Base-by-base conservation (phyloP, 2,113 vertebrate species). In the Tyto alba region DNA sequence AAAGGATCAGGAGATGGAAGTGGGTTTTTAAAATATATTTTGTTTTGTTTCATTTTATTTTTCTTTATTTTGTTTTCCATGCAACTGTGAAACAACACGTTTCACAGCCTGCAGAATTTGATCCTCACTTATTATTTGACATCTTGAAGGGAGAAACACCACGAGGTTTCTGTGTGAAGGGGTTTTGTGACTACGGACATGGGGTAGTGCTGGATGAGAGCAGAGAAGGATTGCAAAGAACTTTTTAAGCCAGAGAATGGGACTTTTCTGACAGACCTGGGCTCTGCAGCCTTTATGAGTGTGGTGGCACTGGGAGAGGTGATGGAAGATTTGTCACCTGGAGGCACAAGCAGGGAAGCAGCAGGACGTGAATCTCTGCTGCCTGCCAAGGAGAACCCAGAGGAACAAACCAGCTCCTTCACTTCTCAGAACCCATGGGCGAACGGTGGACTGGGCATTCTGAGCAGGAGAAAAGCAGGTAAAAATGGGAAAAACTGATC, bases 401-500 rank as follows among this genome's bases (percentile, higher is more conserved):
- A 57, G 60, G 29, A 36, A n/a, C 0, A 1, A 88, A 78, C 20
- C 16, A 40, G 36, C 22, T 82, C 50, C 55, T 63, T 68, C 45
- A 4, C 26, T 32, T 75, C 16, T 29, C 63, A 53, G 34, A 43
- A 47, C 6, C 30, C 45, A 8, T 47, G 30, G 52, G 30, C 1
- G 3, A 4, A 11, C 1, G 1, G 30, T 3, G 6, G 40, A 12
- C 16, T 23, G 48, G 32, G 43, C 32, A n/a, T 50, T 50, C 34
- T 0, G 2, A 56, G 43, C 34, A 52, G 43, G 38, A 85, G 43
- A 12, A 64, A 69, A 86, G 2, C 34, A 55, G n/a, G 25, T 47
- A 25, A 76, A 71, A 85, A 26, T 16, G 55, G 48, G 55, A 40
- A 43, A 76, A 86, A 11, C 18, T 25, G 18, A 25, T 34, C 56